phyloP scores from a whole-genome alignment of 2,888 invertebrate species.

The Ornithoptera priamus region DNA sequence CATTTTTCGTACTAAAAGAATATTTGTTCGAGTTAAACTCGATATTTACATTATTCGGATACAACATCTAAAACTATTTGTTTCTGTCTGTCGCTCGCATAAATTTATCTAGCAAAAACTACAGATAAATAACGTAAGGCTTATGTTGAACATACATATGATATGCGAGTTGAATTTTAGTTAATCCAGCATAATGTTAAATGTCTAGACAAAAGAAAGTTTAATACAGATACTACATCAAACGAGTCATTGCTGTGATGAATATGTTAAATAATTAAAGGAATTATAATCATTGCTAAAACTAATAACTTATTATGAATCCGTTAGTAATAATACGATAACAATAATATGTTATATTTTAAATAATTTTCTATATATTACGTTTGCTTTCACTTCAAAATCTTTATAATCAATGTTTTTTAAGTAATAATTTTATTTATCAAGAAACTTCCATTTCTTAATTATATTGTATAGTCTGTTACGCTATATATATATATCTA shows the following conservation, averaged over 20 bases:
- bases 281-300: no score
- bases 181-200: slow-evolving; percentile 1
- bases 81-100: not conserved
- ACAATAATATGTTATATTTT: no score
- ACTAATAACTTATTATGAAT: no score
- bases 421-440: no score
- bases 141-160: slow-evolving; percentile 3
- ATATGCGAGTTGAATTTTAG: not conserved
- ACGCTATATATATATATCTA: no score
- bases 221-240: not conserved
- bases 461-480: no score
- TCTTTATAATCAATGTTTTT: no score
- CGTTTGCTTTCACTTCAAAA: no score
- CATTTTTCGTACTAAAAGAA: slow-evolving; percentile 19
- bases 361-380: no score
- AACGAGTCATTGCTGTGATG: not conserved
- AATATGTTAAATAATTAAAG: not conserved
- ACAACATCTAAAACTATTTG: not conserved
- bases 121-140: slow-evolving; percentile 2
- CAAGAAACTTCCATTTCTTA: no score
- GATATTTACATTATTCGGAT: not conserved
- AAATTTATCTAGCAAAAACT: not conserved
- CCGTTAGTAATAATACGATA: no score
- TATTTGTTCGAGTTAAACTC: not conserved
- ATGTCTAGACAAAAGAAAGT: slow-evolving; percentile 8